Percentiles rank a stretch among this genome's conserved stretches.
These are phyloP conservation scores for Cylindroiulus punctatus DNA, from an alignment of 2,888 invertebrate genomes.

Conservation along the genomic window DNA sequence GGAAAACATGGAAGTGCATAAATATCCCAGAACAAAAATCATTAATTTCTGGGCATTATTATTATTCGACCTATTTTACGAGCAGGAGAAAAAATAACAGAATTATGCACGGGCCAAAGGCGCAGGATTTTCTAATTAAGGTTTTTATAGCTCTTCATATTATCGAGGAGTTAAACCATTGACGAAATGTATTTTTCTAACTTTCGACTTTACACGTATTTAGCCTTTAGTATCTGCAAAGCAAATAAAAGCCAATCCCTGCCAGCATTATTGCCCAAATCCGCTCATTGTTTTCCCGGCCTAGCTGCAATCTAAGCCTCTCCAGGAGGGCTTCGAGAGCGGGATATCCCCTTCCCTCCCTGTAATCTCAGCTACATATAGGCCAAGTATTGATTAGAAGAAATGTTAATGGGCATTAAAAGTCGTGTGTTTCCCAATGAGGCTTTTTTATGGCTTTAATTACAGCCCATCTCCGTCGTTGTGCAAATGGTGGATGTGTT, in stretches of 20 bases:
- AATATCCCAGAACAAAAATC: conserved; percentile 8
- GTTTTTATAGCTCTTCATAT: conserved; percentile 27
- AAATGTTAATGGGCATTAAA: conserved; percentile 42
- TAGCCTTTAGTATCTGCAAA: conserved; percentile 37
- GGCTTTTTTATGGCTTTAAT: conserved; percentile 38
- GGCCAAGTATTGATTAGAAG: conserved; percentile 38
- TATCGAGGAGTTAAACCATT: conserved; percentile 36
- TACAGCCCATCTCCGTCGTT: conserved; percentile 28
- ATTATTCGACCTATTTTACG: conserved; percentile 15
- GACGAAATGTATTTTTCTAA: conserved; percentile 42
- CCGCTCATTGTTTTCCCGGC: conserved; percentile 21
- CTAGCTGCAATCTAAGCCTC: conserved; percentile 42
- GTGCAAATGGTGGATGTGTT: conserved; percentile 42
- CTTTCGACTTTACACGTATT: conserved; percentile 39
- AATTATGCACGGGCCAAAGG: conserved; percentile 34
- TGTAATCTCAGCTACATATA: conserved; percentile 23
- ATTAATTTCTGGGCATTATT: conserved; percentile 10
- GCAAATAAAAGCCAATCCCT: conserved; percentile 42
- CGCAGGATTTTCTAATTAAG: conserved; percentile 19
- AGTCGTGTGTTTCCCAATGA: conserved; percentile 29
- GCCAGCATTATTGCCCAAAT: conserved; percentile 37
- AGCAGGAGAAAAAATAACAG: conserved; percentile 17
- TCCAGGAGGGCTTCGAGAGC: conserved; percentile 28
- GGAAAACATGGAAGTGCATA: not conserved
- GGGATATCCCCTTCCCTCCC: conserved; percentile 2